Base-by-base conservation (phyloP, 2,888 invertebrate species). In the Mesoligia furuncula region DNA sequence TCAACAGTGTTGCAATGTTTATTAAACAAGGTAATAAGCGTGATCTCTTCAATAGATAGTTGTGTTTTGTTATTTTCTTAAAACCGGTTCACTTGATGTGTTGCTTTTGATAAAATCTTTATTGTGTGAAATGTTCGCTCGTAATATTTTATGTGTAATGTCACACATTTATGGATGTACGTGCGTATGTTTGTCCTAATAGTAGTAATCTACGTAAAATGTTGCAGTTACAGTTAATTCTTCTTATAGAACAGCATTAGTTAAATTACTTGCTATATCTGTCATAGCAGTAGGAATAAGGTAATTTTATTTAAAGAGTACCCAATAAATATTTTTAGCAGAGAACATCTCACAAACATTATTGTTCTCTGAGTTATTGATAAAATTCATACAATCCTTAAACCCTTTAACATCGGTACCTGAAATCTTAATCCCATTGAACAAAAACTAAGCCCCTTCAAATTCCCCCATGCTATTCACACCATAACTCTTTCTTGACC, bases 1-100 rank as follows among this genome's bases (percentile, higher is more conserved):
- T 94, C 93, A 94, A 96, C 96, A 95, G 90, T 95, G 95, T 96
- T 95, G 95, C 95, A 93, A 95, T 96, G 95, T 96, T 96, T 96
- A 96, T 96, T 95, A 96, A 96, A 96, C 96, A 95, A 93, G 94
- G 93, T 94, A 95, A 95, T 95, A 95, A 95, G 93, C 92, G 89
- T 91, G 91, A 90, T 93, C 91, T 90, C 90, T 89, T 91, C 88
- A 90, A 89, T 89, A 80, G 90, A 88, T 87, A 77, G 90, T 89
- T 85, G 83, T 83, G 86, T 90, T 88, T 87, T 88, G 83, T 90
- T 89, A 83, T 88, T 85, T 81, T 69, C 64, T 79, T 68, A 36
- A 86, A 90, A 91, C 92, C 90, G 83, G 92, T 91, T 91, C 83
- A 57, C 51, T 83, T 86, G 80, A 79, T 85, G 83, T 80, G 69